Evolutionary conservation across 2,113 vertebrate genomes (phyloP).

Genomic region (Castor canadensis): DNA sequence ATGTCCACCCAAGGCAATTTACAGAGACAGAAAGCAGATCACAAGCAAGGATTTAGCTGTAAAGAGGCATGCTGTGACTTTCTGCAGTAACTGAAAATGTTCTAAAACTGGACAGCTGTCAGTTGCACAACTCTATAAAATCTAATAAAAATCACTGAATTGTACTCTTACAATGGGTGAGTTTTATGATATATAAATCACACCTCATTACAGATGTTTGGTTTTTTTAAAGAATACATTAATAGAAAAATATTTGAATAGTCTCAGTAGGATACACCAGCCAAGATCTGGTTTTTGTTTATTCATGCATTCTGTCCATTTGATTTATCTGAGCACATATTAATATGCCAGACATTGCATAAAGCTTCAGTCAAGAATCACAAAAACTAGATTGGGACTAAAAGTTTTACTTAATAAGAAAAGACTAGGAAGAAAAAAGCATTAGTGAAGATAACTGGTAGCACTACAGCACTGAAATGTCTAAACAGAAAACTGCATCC

Average conservation of each 20-base stretch:
- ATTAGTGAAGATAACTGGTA: conserved; percentile 32
- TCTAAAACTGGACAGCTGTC: neutral
- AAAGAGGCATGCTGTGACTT: neutral
- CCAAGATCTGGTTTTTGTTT: neutral
- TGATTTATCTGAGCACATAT: neutral
- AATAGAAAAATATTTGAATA: conserved; percentile 25
- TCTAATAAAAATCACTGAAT: neutral
- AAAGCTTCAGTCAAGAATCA: conserved; percentile 25
- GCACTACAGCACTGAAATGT: neutral
- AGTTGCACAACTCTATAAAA: conserved; percentile 1
- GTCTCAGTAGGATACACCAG: neutral
- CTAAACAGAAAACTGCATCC: neutral
- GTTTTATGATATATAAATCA: neutral
- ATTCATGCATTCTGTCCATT: neutral
- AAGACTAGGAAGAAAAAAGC: conserved; percentile 9
- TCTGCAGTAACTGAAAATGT: neutral
- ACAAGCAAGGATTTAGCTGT: neutral
- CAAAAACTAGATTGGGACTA: neutral
- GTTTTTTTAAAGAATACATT: neutral
- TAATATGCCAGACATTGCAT: neutral
- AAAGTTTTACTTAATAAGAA: conserved; percentile 28
- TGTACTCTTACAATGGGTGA: neutral
- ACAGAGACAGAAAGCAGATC: neutral
- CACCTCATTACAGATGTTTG: neutral
- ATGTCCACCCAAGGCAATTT: neutral